Base-by-base conservation (phyloP, 2,113 vertebrate genomes). In the Baryphthengus martii region DNA sequence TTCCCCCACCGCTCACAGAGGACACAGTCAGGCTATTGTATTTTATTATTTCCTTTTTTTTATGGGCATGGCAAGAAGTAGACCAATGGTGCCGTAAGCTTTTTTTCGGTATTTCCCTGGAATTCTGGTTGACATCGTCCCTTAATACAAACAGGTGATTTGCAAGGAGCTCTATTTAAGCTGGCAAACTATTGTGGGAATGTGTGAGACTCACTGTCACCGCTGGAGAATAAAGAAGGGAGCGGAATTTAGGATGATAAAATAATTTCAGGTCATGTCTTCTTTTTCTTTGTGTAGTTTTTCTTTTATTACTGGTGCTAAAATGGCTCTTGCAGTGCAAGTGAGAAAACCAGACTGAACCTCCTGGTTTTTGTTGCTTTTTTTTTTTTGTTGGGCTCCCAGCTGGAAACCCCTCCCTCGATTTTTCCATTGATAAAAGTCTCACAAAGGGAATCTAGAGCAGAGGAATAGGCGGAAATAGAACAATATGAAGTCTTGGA, bases 361-460 rank as follows among this genome's bases (percentile, higher is more conserved):
- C 95, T 97, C 88, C 89, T 96, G 90, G 65, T n/a, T 59, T n/a
- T 59, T 35, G 53, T 56, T 10, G 24, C 17, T 0, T 56, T 56
- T 53, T 53, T 55, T 93, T 93, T 96, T 95, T 88, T 93, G 88
- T 90, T 89, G 92, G 58, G 66, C 88, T 94, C 90, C 29, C 96
- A 97, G 96, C 90, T 96, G 96, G 95, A 97, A 94, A 90, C 85
- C 75, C 93, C 95, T 96, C 94, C 90, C 90, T 94, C 76, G 7
- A 93, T 96, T 96, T 82, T 96, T 95, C 96, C 95, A 96, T 93
- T 96, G 95, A 96, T 96, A 95, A 97, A 96, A 95, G 92, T 88
- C 85, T 92, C 90, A 95, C 90, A 97, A 96, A 97, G 80, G 93
- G 96, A 95, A 95, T 96, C 94, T 86, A 61, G 94, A 93, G 79